Evolutionary conservation across 2,888 invertebrate species (phyloP).

Genomic region (Phalera bucephala): DNA sequence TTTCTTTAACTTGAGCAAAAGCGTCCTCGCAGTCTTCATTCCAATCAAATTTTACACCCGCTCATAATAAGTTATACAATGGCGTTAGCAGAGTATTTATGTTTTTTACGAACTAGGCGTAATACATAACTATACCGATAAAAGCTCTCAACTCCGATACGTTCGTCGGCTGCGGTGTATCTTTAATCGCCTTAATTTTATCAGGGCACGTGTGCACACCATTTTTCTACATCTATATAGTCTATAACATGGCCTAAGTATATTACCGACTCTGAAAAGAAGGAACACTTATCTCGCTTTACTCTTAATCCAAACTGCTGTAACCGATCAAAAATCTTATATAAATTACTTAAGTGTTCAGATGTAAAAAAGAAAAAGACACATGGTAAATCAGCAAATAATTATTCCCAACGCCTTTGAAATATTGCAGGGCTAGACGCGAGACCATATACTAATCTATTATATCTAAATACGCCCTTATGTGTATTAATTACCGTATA

Average conservation of each 20-base stretch:
- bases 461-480: too few species aligned
- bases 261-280: constrained; percentile 10
- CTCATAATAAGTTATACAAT: constrained; percentile 9
- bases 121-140: constrained; percentile 23
- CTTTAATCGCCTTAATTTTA: constrained; percentile 20
- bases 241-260: constrained; percentile 24
- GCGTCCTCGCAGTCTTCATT: constrained; percentile 6
- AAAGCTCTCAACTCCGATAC: constrained; percentile 22
- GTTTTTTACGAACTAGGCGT: constrained; percentile 18
- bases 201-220: constrained; percentile 22
- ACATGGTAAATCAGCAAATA: constrained; percentile 16
- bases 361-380: constrained; percentile 15
- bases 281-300: constrained; percentile 18
- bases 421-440: constrained; percentile 21
- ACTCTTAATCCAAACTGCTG: constrained; percentile 7
- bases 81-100: constrained; percentile 4
- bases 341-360: constrained; percentile 10
- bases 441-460: too few species aligned
- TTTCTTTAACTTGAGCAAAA: constrained; percentile 9
- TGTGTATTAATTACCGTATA: constrained; percentile 5
- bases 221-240: too few species aligned
- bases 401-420: constrained; percentile 16
- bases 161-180: constrained; percentile 13
- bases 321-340: constrained; percentile 9
- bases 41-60: constrained; percentile 16